phyloP scores from a whole-genome alignment of 2,888 invertebrate genomes.

The Monopis laevigella region DNA sequence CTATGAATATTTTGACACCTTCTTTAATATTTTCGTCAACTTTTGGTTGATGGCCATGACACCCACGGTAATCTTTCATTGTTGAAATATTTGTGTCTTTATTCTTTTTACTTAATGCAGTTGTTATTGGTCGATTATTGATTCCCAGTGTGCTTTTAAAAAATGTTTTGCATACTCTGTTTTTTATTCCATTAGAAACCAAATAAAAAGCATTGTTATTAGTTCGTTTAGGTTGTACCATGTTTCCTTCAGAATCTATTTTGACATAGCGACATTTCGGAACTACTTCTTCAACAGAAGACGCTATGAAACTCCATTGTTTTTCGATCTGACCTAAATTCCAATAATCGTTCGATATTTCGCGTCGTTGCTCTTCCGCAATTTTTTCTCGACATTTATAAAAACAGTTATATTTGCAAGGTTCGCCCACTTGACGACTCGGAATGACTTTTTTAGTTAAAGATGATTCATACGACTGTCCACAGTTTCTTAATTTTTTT shows the following conservation, averaged over 20 bases:
- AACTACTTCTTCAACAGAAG: neutral
- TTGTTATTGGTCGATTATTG: no score
- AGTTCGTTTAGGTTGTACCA: no score
- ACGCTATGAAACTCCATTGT: neutral
- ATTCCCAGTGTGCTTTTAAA: no score
- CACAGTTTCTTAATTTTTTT: no score
- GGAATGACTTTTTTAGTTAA: neutral
- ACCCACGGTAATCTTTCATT: constrained; percentile 9
- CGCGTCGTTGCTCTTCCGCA: no score
- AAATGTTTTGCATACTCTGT: no score
- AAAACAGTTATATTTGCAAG: neutral
- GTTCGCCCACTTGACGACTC: neutral
- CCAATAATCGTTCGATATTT: neutral
- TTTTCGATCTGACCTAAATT: neutral
- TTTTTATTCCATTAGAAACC: no score
- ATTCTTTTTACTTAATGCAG: no score
- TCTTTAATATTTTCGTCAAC: constrained; percentile 4
- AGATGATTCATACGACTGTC: neutral
- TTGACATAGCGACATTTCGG: constrained; percentile 1
- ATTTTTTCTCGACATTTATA: neutral
- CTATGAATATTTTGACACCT: constrained; percentile 12
- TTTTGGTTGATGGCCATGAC: neutral
- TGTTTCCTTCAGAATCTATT: no score
- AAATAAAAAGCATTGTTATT: no score
- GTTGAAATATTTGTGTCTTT: constrained; percentile 4